Conservation (phyloP, 2,888 invertebrate genomes). For the Eupithecia tripunctaria region DNA sequence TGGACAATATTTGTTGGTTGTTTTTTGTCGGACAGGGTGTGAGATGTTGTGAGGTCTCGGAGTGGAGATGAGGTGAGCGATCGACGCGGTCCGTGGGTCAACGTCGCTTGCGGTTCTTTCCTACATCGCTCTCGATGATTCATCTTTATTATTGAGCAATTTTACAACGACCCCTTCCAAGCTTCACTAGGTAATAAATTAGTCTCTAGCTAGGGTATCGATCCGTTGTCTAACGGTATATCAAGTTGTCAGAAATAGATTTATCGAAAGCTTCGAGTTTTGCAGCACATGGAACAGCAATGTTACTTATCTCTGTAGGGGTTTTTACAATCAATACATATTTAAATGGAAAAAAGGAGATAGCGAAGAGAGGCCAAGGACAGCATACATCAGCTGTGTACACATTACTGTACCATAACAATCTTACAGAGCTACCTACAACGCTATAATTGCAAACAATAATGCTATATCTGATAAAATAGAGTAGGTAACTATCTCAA, state of each 20-base stretch:
- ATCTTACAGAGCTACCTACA: not conserved
- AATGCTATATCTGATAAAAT: not conserved
- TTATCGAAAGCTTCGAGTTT: constrained; percentile 9
- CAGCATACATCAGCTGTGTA: constrained; percentile 17
- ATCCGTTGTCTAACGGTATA: constrained; percentile 7
- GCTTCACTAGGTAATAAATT: constrained; percentile 28
- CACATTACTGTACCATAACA: not conserved
- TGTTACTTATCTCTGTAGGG: not conserved
- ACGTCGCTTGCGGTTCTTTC: constrained; percentile 58
- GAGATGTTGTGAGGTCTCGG: constrained; percentile 23
- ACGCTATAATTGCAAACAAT: not conserved
- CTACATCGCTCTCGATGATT: constrained; percentile 48
- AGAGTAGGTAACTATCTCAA: not conserved
- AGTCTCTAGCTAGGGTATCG: constrained; percentile 5
- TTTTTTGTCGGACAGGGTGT: constrained; percentile 16
- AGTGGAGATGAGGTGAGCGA: constrained; percentile 68
- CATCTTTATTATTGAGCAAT: constrained; percentile 60
- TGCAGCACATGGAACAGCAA: not conserved
- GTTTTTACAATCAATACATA: not conserved
- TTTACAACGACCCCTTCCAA: constrained; percentile 44
- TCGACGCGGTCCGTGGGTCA: constrained; percentile 69
- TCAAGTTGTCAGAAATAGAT: constrained; percentile 4
- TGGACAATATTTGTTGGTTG: constrained; percentile 17
- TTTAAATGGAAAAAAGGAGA: constrained; percentile 19
- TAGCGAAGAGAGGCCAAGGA: constrained; percentile 13